Base-by-base conservation (phyloP, 37 sponge, comb jelly and placozoan genomes). In the Corticium candelabrum region DNA sequence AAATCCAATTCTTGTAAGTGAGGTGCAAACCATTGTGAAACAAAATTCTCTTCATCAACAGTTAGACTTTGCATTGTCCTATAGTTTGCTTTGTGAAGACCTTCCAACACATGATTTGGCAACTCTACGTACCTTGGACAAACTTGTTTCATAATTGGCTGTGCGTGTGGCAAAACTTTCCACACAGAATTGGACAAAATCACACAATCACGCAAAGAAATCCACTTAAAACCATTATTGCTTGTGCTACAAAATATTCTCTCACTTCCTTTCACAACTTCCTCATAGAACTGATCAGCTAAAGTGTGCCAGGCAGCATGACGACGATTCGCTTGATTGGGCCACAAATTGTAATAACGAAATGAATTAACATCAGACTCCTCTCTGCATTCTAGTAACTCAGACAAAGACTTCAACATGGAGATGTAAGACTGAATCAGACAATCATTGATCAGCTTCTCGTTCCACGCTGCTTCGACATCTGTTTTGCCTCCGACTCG, bases 391-490 rank as follows among this genome's bases (percentile, higher is more conserved):
- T n/a, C n/a, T 27, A 50, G 62, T 50, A 50, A 50, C 21, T 11
- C 11, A 11, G 62, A 27, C 62, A 50, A 11, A 27, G 62, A 50
- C 21, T 50, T 11, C 21, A 50, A 21, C 62, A 50, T 50, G 21
- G 15, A 11, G 21, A 21, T 50, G 62, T 11, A 27, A 27, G 86
- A 77, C 34, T 77, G 2, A 11, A 73, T 40, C 37, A 86, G 37
- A 1, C 67, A 62, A 5, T 39, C 41, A 34, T 82, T 34, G 41
- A 86, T 77, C 1, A 86, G 74, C 27, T 27, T 4, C 27, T 32
- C 2, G 50, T 87, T 87, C 84, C 88, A 84, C 56, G 57, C 40
- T 2, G 75, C 78, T 35, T 67, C 39, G 34, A 50, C 21, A 21
- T 76, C 31, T 33, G 0, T 40, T 11, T 38, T 40, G 11, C 35